phyloP scores from a whole-genome alignment of 2,797 vertebrate species.

The Hipposideros larvatus region DNA sequence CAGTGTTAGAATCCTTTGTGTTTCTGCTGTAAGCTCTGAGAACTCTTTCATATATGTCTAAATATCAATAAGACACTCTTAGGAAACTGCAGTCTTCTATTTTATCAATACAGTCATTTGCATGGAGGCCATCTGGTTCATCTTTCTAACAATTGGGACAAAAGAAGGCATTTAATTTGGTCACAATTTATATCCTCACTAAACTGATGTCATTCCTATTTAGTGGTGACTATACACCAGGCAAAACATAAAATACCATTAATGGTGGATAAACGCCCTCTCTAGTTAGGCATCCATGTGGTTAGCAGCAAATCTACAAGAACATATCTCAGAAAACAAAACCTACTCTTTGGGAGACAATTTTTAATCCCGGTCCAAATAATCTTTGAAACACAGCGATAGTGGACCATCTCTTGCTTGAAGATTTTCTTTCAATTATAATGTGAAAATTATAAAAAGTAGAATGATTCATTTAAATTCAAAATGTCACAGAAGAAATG shows the following conservation, averaged over 20 bases:
- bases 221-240: not conserved
- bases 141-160: constrained; percentile 36
- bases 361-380: constrained; percentile 37
- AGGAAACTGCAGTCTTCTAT: constrained; percentile 28
- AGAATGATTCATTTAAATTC: constrained; percentile 70
- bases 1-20: constrained; percentile 39
- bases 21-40: constrained; percentile 53
- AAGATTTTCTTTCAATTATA: constrained; percentile 39
- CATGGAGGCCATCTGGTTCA: not conserved
- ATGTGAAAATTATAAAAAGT: constrained; percentile 58
- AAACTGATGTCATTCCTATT: not conserved
- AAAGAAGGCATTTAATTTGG: constrained; percentile 50
- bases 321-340: not conserved
- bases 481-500: constrained; percentile 66
- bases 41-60: not conserved
- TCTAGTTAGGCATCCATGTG: not conserved
- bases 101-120: constrained; percentile 52
- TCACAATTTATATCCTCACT: not conserved
- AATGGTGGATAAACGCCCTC: not conserved
- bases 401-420: constrained; percentile 15
- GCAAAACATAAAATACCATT: constrained; percentile 65
- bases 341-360: not conserved
- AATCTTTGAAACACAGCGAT: constrained; percentile 46
- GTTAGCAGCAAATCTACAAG: not conserved
- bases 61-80: constrained; percentile 39